These are phyloP conservation scores for Rhopilema esculentum DNA, from an alignment of 30 jellyfish, hydroid and myxozoan species.

Conservation along the genomic window DNA sequence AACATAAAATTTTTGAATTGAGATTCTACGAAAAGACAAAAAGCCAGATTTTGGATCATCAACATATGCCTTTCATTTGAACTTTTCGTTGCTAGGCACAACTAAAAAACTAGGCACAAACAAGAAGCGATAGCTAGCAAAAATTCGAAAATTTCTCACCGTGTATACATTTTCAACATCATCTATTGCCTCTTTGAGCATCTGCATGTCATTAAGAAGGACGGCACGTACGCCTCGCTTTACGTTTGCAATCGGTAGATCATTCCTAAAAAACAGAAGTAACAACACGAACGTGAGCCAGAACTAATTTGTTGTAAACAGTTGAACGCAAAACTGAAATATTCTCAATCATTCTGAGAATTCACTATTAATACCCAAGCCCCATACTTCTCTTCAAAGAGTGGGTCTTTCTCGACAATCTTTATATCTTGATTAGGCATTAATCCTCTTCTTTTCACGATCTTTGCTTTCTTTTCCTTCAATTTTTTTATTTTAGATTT, in stretches of 20 bases:
- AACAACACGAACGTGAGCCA: background rate
- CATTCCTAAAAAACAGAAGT: slow-evolving; percentile 25
- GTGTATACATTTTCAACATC: slow-evolving; percentile 50
- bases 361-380: background rate
- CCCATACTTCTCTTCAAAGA: slow-evolving; percentile 44
- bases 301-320: too few species aligned
- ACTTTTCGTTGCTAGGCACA: too few species aligned
- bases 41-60: too few species aligned
- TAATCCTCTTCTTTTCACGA: slow-evolving; percentile 54
- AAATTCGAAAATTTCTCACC: slow-evolving; percentile 8
- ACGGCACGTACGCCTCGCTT: slow-evolving; percentile 55
- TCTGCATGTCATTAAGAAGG: slow-evolving; percentile 43
- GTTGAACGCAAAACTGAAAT: too few species aligned
- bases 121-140: too few species aligned
- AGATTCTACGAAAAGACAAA: too few species aligned
- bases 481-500: slow-evolving; percentile 15
- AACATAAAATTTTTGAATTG: too few species aligned
- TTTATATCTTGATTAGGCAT: slow-evolving; percentile 58
- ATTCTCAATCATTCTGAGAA: too few species aligned
- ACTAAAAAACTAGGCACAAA: too few species aligned
- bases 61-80: too few species aligned
- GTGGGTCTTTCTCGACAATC: slow-evolving; percentile 51
- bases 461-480: slow-evolving; percentile 21
- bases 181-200: slow-evolving; percentile 28
- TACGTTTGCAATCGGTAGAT: slow-evolving; percentile 58